These are phyloP conservation scores for Bicyclus anynana DNA, from an alignment of 1,140 invertebrate genomes.

Conservation along the genomic window DNA sequence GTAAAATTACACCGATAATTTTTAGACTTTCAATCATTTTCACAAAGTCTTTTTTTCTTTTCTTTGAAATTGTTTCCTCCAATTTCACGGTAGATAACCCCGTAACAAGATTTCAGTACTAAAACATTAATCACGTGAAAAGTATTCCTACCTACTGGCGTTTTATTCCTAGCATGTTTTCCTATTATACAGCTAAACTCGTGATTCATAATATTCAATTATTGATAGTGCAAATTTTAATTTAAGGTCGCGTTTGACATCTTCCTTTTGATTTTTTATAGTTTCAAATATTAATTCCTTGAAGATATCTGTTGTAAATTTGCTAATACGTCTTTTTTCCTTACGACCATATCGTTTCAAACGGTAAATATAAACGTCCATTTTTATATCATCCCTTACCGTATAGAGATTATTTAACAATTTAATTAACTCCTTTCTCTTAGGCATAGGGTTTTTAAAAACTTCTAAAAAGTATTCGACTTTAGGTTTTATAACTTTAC, in stretches of 20 bases:
- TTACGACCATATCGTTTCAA: slow-evolving; percentile 27
- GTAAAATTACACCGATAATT: slow-evolving; percentile 8
- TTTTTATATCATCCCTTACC: slow-evolving; percentile 23
- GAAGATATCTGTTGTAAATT: slow-evolving; percentile 28
- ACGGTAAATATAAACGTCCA: slow-evolving; percentile 33
- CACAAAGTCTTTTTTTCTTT: neutral
- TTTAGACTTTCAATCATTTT: slow-evolving; percentile 17
- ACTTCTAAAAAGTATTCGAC: slow-evolving; percentile 24
- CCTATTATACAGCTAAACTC: neutral
- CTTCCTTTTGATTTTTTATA: slow-evolving; percentile 25
- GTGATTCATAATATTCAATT: slow-evolving; percentile 16
- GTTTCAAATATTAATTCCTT: slow-evolving; percentile 30
- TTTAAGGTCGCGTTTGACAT: slow-evolving; percentile 23
- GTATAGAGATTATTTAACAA: slow-evolving; percentile 28
- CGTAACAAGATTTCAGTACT: slow-evolving; percentile 1
- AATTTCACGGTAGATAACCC: slow-evolving; percentile 23
- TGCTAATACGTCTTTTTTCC: slow-evolving; percentile 21
- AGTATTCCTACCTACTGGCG: no score
- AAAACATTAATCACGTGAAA: neutral
- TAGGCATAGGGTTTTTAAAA: slow-evolving; percentile 19
- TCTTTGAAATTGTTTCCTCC: slow-evolving; percentile 4
- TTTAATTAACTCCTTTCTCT: slow-evolving; percentile 27
- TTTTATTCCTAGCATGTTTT: no score
- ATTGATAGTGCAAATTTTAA: slow-evolving; percentile 28
- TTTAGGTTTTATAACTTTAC: slow-evolving; percentile 20